A percentile compares a stretch with the other conserved stretches of the same genome.
Conservation (phyloP, 2,888 invertebrate species). For the Balanococcus diminutus region DNA sequence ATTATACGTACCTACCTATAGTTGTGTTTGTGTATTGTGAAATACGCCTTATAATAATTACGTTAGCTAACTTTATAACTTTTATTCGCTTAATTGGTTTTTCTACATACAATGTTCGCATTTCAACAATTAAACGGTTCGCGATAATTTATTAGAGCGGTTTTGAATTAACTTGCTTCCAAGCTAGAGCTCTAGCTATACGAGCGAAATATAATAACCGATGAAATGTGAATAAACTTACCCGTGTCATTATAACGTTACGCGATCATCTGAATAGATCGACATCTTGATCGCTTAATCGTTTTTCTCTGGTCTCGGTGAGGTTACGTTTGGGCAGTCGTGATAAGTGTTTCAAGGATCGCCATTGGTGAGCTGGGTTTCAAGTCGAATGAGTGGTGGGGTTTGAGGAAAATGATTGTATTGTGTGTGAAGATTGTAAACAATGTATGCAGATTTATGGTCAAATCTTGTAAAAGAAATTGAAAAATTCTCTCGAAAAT, state of each 20-base stretch:
- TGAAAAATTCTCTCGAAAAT: too few relatives aligned
- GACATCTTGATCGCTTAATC: slow-evolving; percentile 29
- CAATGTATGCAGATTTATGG: too few relatives aligned
- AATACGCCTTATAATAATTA: slow-evolving; percentile 34
- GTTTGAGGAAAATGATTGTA: too few relatives aligned
- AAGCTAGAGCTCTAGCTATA: background rate
- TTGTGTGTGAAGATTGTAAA: too few relatives aligned
- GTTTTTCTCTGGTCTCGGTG: too few relatives aligned
- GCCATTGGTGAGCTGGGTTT: background rate
- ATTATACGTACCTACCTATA: background rate
- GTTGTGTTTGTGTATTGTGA: background rate
- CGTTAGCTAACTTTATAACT: slow-evolving; percentile 18
- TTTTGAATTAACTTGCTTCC: background rate
- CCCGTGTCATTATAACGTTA: slow-evolving; percentile 22
- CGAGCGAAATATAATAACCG: slow-evolving; percentile 15
- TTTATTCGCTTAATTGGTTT: slow-evolving; percentile 37
- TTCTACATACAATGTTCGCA: slow-evolving; percentile 31
- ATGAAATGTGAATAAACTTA: slow-evolving; percentile 31
- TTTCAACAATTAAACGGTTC: slow-evolving; percentile 37
- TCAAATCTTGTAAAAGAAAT: too few relatives aligned
- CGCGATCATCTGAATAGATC: slow-evolving; percentile 20
- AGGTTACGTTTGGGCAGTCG: background rate
- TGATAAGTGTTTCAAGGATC: background rate
- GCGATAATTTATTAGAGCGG: slow-evolving; percentile 22
- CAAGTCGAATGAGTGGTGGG: background rate